These are phyloP conservation scores for Elgaria multicarinata DNA, from an alignment of 2,113 vertebrate species.

Conservation along the genomic window DNA sequence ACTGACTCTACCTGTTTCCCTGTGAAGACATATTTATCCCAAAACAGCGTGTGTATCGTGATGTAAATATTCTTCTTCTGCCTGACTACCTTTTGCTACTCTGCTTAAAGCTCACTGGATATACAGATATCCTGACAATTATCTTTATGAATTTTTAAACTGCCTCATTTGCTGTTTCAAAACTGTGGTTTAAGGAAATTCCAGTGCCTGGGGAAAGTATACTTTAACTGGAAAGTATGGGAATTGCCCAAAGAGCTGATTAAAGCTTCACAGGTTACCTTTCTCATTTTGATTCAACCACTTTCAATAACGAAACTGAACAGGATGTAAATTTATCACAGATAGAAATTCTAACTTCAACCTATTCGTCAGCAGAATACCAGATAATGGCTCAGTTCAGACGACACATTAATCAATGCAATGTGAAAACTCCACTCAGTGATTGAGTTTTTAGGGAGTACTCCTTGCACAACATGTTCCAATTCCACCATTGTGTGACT, in stretches of 20 bases:
- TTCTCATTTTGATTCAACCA: background rate
- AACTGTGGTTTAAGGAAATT: background rate
- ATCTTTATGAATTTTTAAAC: background rate
- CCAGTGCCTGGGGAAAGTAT: background rate
- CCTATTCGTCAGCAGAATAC: background rate
- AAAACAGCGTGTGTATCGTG: background rate
- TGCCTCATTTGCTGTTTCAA: background rate
- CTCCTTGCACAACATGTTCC: no score
- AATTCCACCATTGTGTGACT: no score
- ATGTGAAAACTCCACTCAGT: no score
- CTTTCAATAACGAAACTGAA: background rate
- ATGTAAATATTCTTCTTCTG: background rate
- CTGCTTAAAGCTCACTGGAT: background rate
- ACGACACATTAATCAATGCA: no score
- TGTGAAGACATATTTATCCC: background rate
- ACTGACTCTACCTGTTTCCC: background rate
- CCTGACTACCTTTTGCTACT: background rate
- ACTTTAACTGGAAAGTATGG: background rate
- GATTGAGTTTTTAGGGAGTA: no score
- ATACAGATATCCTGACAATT: background rate
- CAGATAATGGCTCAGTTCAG: no score
- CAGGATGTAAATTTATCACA: background rate
- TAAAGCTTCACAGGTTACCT: background rate
- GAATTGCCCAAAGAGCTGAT: background rate
- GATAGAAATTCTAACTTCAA: background rate